A percentile compares a stretch with the other conserved stretches of the same genome.
Conservation (phyloP, 2,888 invertebrate genomes). For the Chaetoderma sp. region DNA sequence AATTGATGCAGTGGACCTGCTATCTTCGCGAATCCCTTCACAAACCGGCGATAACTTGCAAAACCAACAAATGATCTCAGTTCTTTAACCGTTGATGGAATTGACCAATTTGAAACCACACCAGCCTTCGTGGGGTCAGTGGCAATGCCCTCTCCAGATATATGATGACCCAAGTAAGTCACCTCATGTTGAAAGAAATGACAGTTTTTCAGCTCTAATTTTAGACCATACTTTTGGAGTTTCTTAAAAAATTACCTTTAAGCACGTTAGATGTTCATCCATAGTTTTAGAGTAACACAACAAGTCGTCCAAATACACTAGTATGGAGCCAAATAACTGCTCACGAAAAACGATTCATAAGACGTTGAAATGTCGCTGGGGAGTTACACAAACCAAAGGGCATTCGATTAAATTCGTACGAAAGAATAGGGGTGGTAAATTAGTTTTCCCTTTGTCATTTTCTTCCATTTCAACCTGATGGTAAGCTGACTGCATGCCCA, state of each 20-base stretch:
- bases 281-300: neutral
- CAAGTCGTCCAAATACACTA: slow-evolving; percentile 10
- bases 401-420: slow-evolving; percentile 18
- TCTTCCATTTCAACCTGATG: slow-evolving; percentile 15
- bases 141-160: too few relatives aligned
- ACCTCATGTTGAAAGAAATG: neutral
- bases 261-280: neutral
- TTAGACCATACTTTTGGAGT: slow-evolving; percentile 11
- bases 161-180: slow-evolving; percentile 7
- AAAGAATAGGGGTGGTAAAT: slow-evolving; percentile 8
- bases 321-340: too few relatives aligned
- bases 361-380: slow-evolving; percentile 8
- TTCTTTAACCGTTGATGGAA: neutral
- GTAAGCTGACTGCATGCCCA: slow-evolving; percentile 25
- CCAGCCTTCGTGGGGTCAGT: too few relatives aligned
- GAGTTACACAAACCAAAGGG: slow-evolving; percentile 18
- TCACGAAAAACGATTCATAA: too few relatives aligned
- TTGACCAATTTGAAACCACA: slow-evolving; percentile 5
- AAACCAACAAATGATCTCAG: slow-evolving; percentile 5
- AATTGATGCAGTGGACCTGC: neutral
- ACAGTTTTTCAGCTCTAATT: slow-evolving; percentile 2
- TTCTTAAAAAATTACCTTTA: slow-evolving; percentile 1
- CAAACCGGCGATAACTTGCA: neutral
- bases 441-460: slow-evolving; percentile 15
- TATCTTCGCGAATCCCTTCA: slow-evolving; percentile 3